phyloP scores from a whole-genome alignment of 2,888 invertebrate genomes.

The Drymonia ruficornis region DNA sequence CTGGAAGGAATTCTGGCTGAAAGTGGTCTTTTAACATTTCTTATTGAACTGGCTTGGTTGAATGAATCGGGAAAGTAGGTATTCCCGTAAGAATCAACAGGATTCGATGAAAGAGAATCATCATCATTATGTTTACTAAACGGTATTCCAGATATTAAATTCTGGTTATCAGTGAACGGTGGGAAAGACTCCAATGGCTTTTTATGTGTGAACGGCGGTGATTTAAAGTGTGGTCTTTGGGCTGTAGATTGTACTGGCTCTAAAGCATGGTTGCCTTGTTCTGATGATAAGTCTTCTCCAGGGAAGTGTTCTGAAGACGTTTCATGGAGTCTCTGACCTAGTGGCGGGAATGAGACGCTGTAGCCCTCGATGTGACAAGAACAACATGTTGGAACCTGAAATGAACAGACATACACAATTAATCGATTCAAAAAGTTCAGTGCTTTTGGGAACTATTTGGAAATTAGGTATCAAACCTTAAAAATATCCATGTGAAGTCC shows the following conservation, averaged over 20 bases:
- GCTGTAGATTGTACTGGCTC: conserved; percentile 74
- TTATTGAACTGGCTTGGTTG: conserved; percentile 71
- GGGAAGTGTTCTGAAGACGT: conserved; percentile 83
- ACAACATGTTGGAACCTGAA: conserved; percentile 91
- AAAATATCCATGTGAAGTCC: conserved; percentile 94
- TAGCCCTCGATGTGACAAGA: conserved; percentile 93
- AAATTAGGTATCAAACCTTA: conserved; percentile 79
- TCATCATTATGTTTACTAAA: conserved; percentile 66
- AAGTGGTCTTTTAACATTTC: conserved; percentile 68
- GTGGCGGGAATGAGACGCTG: conserved; percentile 87
- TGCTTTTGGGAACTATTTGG: not conserved
- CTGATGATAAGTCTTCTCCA: conserved; percentile 81
- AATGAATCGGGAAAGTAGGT: conserved; percentile 75
- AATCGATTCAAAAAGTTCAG: not conserved
- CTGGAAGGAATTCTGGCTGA: conserved; percentile 53
- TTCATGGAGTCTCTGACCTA: conserved; percentile 80
- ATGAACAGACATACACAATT: conserved; percentile 17
- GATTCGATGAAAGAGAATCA: conserved; percentile 53
- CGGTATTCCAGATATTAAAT: conserved; percentile 65
- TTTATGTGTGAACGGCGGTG: conserved; percentile 57
- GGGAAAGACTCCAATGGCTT: conserved; percentile 47
- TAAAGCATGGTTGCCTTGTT: conserved; percentile 75
- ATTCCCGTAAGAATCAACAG: conserved; percentile 76
- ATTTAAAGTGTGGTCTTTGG: conserved; percentile 66
- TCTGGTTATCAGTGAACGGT: conserved; percentile 60